A percentile compares a stretch with the other conserved stretches of the same genome.
phyloP scores from a whole-genome alignment of 2,113 vertebrate species.

The Syngnathus scovelli region DNA sequence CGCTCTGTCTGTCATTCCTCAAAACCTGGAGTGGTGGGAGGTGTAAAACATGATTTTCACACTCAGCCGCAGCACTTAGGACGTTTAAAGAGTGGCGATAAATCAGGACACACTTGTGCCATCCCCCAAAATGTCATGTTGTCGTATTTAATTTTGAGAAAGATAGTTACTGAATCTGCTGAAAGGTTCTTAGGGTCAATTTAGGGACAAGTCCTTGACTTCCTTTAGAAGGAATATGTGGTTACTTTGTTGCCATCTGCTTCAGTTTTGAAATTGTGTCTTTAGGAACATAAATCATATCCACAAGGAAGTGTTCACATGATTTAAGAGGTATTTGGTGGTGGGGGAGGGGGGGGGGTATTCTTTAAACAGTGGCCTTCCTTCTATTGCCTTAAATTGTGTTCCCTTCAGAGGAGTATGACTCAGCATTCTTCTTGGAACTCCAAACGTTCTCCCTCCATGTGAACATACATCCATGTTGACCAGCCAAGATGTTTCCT shows the following conservation, averaged over 20 bases:
- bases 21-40: slow-evolving; percentile 45
- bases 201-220: background rate
- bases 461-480: slow-evolving; percentile 20
- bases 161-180: background rate
- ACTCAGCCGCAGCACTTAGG: slow-evolving; percentile 23
- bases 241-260: slow-evolving; percentile 19
- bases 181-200: background rate
- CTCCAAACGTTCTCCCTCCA: slow-evolving; percentile 22
- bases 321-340: slow-evolving; percentile 12
- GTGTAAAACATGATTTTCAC: slow-evolving; percentile 50
- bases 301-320: slow-evolving; percentile 16
- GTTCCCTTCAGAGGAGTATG: slow-evolving; percentile 28
- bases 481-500: slow-evolving; percentile 17
- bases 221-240: background rate
- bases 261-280: slow-evolving; percentile 5
- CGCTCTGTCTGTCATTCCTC: slow-evolving; percentile 53
- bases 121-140: background rate
- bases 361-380: slow-evolving; percentile 22
- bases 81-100: slow-evolving; percentile 14
- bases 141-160: too few relatives aligned
- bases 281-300: slow-evolving; percentile 15
- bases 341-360: background rate
- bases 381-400: slow-evolving; percentile 8
- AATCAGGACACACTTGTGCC: slow-evolving; percentile 23
- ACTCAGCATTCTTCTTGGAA: slow-evolving; percentile 31